A percentile compares a stretch with the other conserved stretches of the same genome.
Evolutionary conservation across 2,888 invertebrate species (phyloP).

Genomic region (Caenorhabditis macrosperma): DNA sequence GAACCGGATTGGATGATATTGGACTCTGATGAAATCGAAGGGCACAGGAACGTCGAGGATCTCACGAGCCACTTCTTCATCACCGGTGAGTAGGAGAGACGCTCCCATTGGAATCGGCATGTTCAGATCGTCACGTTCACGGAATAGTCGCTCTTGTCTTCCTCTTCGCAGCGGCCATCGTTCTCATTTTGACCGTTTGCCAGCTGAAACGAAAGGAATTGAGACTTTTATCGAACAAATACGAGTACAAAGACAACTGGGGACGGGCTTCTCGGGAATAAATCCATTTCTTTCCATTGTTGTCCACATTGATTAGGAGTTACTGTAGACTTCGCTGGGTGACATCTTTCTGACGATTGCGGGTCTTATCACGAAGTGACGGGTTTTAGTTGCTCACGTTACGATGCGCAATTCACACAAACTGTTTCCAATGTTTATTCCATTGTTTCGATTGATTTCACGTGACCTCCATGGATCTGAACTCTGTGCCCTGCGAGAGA

Average conservation of each 20-base stretch:
- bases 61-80: neutral
- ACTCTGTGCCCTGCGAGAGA: too few relatives aligned
- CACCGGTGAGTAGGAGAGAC: neutral
- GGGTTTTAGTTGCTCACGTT: too few relatives aligned
- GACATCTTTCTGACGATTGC: too few relatives aligned
- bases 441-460: too few relatives aligned
- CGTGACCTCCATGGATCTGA: too few relatives aligned
- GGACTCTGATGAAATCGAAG: neutral
- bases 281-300: too few relatives aligned
- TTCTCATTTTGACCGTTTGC: neutral
- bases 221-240: neutral
- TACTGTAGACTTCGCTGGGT: too few relatives aligned
- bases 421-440: too few relatives aligned
- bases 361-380: too few relatives aligned
- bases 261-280: neutral
- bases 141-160: neutral
- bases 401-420: too few relatives aligned
- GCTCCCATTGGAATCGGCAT: neutral
- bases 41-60: neutral
- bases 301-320: too few relatives aligned
- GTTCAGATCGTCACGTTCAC: neutral
- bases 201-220: neutral
- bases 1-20: neutral
- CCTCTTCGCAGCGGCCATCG: neutral
- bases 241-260: neutral